Conservation (phyloP, 2,113 vertebrate genomes). For the Rhea pennata region DNA sequence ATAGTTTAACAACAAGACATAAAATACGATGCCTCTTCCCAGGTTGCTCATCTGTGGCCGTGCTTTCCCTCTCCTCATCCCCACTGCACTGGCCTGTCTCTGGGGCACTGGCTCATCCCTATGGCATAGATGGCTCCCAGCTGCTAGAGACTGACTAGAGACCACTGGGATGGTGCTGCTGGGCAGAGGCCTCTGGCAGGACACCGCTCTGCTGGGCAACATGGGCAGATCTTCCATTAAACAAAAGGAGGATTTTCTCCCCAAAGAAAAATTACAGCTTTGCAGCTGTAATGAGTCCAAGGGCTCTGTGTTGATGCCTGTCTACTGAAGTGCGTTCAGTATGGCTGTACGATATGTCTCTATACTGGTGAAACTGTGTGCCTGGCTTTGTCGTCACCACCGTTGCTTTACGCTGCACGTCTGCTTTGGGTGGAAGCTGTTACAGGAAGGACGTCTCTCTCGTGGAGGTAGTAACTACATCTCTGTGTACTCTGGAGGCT, state of each 20-base stretch:
- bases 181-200: background rate
- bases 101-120: background rate
- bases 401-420: fast-evolving
- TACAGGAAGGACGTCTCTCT: background rate
- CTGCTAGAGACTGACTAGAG: background rate
- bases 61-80: background rate
- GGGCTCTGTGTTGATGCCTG: background rate
- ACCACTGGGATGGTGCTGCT: background rate
- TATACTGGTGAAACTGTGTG: background rate
- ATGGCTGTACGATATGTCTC: background rate
- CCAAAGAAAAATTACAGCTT: too few relatives aligned
- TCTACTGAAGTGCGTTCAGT: background rate
- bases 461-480: background rate
- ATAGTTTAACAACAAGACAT: background rate
- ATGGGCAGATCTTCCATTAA: background rate
- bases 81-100: background rate
- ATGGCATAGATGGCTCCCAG: background rate
- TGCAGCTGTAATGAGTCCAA: background rate
- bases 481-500: background rate
- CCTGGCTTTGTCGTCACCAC: background rate
- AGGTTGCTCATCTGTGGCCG: background rate
- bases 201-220: background rate
- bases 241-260: background rate
- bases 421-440: background rate
- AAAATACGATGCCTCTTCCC: fast-evolving